phyloP scores from a whole-genome alignment of 2,113 vertebrate species.

The Gorsachius goisagi region DNA sequence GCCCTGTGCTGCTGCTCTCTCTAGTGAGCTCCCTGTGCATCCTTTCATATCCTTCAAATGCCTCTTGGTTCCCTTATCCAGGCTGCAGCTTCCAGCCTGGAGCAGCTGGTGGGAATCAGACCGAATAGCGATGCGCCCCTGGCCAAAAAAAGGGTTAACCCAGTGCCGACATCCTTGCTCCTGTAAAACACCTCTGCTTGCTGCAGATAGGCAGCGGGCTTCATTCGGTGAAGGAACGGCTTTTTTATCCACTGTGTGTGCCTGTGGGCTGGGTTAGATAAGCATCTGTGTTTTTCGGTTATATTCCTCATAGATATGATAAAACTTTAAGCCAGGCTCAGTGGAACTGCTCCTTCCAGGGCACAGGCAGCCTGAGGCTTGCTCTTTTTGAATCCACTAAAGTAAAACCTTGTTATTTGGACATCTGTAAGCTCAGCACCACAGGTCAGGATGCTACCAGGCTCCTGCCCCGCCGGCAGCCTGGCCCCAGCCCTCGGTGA shows the following conservation, averaged over 20 bases:
- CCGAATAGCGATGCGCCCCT: fast-evolving
- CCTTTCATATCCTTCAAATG: background rate
- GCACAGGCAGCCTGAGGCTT: background rate
- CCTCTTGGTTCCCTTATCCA: fast-evolving
- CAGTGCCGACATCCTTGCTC: background rate
- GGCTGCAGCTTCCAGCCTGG: background rate
- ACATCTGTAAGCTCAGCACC: background rate
- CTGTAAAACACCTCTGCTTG: background rate
- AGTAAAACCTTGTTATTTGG: background rate
- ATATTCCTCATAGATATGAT: background rate
- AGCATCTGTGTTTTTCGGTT: background rate
- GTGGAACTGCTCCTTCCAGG: background rate
- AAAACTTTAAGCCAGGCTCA: background rate
- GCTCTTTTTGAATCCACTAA: background rate
- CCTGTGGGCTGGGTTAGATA: background rate
- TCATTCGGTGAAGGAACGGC: background rate
- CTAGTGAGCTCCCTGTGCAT: background rate
- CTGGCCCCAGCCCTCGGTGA: background rate
- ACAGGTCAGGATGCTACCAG: background rate
- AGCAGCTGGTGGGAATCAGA: too few species aligned
- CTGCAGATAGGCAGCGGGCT: background rate
- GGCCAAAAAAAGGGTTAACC: background rate
- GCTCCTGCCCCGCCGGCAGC: background rate
- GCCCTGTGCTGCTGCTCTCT: background rate
- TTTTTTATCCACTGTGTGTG: background rate